These are phyloP conservation scores for Vombatus ursinus DNA, from an alignment of 2,113 vertebrate species.

Conservation along the genomic window DNA sequence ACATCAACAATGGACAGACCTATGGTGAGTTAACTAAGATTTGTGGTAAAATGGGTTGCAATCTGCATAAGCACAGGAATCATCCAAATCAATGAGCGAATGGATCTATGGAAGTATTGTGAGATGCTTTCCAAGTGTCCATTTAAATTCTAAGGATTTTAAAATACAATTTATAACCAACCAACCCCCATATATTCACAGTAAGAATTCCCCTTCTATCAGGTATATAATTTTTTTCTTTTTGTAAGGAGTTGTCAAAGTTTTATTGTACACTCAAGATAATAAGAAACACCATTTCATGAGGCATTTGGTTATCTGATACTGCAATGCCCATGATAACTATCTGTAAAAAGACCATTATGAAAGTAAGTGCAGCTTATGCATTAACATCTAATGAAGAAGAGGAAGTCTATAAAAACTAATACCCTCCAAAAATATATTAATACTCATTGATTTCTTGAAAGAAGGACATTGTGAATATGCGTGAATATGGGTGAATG, in stretches of 20 bases:
- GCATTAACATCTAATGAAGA: background rate
- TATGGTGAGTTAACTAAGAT: background rate
- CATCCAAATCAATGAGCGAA: background rate
- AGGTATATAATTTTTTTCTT: slow-evolving; percentile 25
- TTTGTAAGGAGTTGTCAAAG: background rate
- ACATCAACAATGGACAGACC: slow-evolving; percentile 17
- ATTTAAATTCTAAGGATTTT: background rate
- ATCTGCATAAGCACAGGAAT: background rate
- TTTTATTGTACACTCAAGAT: background rate
- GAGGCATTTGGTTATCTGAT: background rate
- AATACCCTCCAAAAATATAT: background rate
- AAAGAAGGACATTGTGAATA: background rate
- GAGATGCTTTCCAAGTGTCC: background rate
- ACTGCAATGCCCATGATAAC: background rate
- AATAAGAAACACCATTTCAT: background rate
- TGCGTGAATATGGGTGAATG: background rate
- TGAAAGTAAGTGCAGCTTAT: background rate
- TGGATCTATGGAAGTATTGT: background rate
- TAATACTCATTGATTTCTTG: background rate
- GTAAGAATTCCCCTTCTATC: background rate
- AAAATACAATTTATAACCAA: background rate
- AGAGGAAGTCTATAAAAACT: background rate
- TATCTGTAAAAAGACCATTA: background rate
- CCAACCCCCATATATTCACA: background rate
- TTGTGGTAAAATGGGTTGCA: background rate